Conservation (phyloP, 2,797 vertebrate genomes). For the Sarcoramphus papa region DNA sequence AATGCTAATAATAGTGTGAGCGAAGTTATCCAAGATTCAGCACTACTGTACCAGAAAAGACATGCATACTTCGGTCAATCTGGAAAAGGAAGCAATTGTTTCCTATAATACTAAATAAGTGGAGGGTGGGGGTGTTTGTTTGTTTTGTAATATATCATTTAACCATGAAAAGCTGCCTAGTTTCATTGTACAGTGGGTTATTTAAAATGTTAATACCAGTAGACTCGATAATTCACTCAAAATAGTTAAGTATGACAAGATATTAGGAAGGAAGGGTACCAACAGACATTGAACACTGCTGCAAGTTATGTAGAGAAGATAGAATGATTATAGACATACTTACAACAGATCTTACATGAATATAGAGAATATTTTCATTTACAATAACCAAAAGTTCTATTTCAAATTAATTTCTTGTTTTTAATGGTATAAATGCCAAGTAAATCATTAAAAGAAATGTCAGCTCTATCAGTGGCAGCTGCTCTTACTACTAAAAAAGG, state of each 20-base stretch:
- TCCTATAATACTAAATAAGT: background rate
- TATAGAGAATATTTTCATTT: background rate
- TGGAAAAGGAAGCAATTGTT: background rate
- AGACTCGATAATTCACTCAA: background rate
- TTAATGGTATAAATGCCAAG: conserved; percentile 70
- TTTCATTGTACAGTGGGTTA: background rate
- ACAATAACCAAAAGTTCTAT: background rate
- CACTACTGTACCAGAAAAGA: background rate
- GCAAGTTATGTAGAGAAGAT: background rate
- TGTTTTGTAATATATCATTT: background rate
- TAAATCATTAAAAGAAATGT: conserved; percentile 76
- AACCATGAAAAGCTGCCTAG: background rate
- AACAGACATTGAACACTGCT: background rate
- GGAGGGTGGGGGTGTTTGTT: background rate
- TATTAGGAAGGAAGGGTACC: background rate
- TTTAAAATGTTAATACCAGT: background rate
- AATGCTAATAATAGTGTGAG: background rate
- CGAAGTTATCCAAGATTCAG: background rate
- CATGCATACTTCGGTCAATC: background rate
- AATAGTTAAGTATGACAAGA: background rate
- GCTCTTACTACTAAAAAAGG: conserved; percentile 66
- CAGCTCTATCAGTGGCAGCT: conserved; percentile 79
- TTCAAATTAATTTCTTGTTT: background rate
- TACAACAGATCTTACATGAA: background rate
- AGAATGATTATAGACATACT: background rate